These are phyloP conservation scores for Drosophila lutescens DNA, from an alignment of 2,888 invertebrate species.

Conservation along the genomic window DNA sequence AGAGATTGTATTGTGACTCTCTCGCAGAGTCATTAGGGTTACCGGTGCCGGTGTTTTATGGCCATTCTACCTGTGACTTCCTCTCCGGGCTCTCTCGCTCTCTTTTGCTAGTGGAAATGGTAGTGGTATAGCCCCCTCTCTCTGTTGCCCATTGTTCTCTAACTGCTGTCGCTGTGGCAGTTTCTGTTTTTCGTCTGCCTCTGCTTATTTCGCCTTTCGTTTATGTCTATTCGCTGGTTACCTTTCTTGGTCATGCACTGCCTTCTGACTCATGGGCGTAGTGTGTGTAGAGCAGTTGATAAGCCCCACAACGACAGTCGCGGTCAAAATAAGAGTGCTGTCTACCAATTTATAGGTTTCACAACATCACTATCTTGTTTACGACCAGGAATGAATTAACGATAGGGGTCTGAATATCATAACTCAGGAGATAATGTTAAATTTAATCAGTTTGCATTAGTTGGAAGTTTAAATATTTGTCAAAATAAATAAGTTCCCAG, in stretches of 20 bases:
- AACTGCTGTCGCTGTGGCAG: constrained; percentile 58
- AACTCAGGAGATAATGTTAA: neutral
- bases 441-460: neutral
- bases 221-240: constrained; percentile 59
- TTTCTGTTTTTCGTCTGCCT: constrained; percentile 48
- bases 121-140: constrained; percentile 13
- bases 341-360: no score
- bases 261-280: constrained; percentile 65
- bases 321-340: neutral
- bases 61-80: constrained; percentile 54
- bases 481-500: neutral
- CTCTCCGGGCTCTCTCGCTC: constrained; percentile 17
- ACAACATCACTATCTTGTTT: no score
- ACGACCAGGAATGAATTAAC: no score
- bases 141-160: constrained; percentile 37
- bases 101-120: neutral
- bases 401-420: neutral
- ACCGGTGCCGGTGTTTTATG: constrained; percentile 65
- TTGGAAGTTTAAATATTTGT: neutral
- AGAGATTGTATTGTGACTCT: constrained; percentile 24
- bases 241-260: constrained; percentile 74
- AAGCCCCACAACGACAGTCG: constrained; percentile 48
- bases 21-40: constrained; percentile 65
- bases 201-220: constrained; percentile 53
- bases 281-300: constrained; percentile 53